A percentile compares a stretch with the other conserved stretches of the same genome.
phyloP scores from a whole-genome alignment of 2,888 invertebrate genomes.

The Dicycla oo region DNA sequence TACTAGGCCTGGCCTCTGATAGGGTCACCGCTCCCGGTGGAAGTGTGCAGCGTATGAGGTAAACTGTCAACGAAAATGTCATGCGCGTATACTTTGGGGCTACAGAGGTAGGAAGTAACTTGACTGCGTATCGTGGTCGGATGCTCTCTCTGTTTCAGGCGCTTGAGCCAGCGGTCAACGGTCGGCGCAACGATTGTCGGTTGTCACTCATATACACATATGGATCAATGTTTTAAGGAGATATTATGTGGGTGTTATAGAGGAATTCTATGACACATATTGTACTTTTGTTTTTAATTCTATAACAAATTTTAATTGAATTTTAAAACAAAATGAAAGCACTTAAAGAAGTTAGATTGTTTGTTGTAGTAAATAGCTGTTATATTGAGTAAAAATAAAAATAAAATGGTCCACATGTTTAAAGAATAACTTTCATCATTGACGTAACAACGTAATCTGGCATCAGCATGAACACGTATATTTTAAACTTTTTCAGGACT shows the following conservation, averaged over 20 bases:
- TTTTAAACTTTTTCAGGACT: constrained; percentile 18
- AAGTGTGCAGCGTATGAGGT: no score
- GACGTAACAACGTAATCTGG: not conserved
- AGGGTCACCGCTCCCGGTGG: no score
- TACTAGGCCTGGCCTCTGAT: no score
- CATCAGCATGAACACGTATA: constrained; percentile 10
- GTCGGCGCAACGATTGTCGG: not conserved
- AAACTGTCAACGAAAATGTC: no score
- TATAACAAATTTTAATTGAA: not conserved
- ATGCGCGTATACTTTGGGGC: no score
- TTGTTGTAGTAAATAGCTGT: no score
- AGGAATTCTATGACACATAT: not conserved
- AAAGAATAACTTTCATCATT: not conserved
- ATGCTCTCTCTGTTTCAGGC: not conserved
- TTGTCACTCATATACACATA: no score
- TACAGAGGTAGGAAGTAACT: not conserved
- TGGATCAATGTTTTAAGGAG: not conserved
- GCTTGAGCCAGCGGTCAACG: not conserved
- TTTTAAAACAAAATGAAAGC: constrained; percentile 7
- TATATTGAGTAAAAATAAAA: no score
- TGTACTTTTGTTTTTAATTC: not conserved
- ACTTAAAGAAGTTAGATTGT: no score
- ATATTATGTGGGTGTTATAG: not conserved
- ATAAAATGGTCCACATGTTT: no score
- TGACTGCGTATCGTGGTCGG: not conserved